Conservation (phyloP, 2,113 vertebrate genomes). For the Phasianus colchicus region DNA sequence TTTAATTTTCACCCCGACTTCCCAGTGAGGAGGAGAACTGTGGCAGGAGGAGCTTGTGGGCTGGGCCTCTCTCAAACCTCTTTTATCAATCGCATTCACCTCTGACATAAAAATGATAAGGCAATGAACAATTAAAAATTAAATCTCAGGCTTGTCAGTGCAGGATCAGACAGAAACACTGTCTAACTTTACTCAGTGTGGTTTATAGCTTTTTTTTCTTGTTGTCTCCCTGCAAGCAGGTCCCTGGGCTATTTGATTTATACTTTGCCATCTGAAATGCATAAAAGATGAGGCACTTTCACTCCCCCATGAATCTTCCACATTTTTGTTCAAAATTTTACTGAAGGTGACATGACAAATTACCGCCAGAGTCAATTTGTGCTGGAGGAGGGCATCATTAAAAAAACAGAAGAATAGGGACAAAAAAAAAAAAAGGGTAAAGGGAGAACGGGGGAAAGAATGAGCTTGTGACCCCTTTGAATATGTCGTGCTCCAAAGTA, state of each 20-base stretch:
- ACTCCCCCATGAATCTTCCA: conserved; percentile 56
- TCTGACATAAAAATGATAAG: neutral
- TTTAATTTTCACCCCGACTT: neutral
- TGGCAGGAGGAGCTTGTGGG: neutral
- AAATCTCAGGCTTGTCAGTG: neutral
- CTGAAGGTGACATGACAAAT: conserved; percentile 72
- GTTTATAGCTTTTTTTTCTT: neutral
- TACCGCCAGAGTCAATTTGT: conserved; percentile 52
- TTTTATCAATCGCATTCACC: neutral
- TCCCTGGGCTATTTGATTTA: conserved; percentile 66
- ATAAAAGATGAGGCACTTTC: conserved; percentile 53
- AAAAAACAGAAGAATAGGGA: conserved; percentile 30
- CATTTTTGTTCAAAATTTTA: conserved; percentile 70
- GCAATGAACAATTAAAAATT: conserved; percentile 7
- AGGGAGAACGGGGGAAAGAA: neutral
- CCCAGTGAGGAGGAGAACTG: neutral
- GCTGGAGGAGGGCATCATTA: conserved; percentile 58
- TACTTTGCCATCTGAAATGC: conserved; percentile 61
- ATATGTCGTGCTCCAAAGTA: conserved; percentile 11
- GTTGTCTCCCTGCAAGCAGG: conserved; percentile 23
- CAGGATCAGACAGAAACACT: neutral
- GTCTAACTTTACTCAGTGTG: neutral
- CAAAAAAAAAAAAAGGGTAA: neutral
- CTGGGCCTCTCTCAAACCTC: neutral
- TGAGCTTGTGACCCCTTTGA: conserved; percentile 35